Base-by-base conservation (phyloP, 2,888 invertebrate genomes). In the Caenorhabditis sp. region DNA sequence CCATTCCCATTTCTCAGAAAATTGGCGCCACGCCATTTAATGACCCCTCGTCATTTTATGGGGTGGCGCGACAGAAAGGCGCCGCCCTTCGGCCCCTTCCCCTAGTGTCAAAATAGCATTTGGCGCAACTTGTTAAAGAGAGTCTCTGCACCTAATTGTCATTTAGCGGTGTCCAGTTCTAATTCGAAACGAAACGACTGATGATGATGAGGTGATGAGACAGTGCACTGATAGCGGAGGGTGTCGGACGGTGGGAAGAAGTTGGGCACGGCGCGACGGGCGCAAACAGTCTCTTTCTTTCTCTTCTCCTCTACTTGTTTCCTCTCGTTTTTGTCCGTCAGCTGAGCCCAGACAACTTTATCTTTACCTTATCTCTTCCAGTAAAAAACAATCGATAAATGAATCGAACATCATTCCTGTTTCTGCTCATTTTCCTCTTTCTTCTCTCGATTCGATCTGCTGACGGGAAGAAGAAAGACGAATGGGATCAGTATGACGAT, bases 51-150 rank as follows among this genome's bases (percentile, higher is more conserved):
- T 76, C 60, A 67, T 76, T 76, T 76, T 76, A 76, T 76, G 76
- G 76, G 76, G 76, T 76, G 76, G 67, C 76, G 76, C 76, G 76
- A 76, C 76, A 67, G 60, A 76, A 67, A 76, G 76, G 76, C 76
- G 76, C 76, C 76, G 76, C 76, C 58, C 67, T 50, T 1, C 32
- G 5, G 5, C 9, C 32, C 32, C 32, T 32, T 32, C 32, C 32
- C 15, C 32, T 44, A 15, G 40, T 32, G 53, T 53, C 53, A 53
- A 24, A 53, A 53, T 3, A 15, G 2, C 5, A n/a, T 67, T 74
- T 74, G 67, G 67, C 76, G 67, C 74, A 65, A 58, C 50, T 47
- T n/a, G n/a, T n/a, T n/a, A n/a, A 58, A 22, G 15, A 15, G 32
- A 9, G 26, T 47, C 50, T 44, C 32, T 47, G 35, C 47, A 47